Conservation (phyloP, 2,113 vertebrate genomes). For the Gallinago undulata region DNA sequence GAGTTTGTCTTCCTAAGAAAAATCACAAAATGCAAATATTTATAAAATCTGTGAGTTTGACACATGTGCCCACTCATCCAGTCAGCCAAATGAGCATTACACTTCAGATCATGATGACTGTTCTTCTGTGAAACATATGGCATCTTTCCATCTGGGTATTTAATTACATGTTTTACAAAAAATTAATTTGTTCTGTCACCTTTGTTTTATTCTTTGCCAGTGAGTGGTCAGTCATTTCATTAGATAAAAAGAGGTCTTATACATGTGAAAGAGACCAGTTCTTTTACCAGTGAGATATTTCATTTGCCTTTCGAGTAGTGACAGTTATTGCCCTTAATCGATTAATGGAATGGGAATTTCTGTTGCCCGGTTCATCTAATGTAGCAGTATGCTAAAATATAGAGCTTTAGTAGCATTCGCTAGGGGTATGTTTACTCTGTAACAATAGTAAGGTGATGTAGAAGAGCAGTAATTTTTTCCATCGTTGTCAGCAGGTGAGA, state of each 20-base stretch:
- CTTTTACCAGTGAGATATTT: background rate
- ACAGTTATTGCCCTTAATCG: background rate
- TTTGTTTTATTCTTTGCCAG: background rate
- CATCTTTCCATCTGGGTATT: background rate
- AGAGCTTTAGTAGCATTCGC: background rate
- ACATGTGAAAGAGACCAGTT: rapidly evolving
- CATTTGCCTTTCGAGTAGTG: background rate
- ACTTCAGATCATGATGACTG: background rate
- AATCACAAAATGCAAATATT: background rate
- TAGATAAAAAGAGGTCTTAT: background rate
- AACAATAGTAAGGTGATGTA: background rate
- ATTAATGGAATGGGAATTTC: background rate
- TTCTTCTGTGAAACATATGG: background rate
- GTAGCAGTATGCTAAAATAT: background rate
- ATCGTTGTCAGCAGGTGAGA: background rate
- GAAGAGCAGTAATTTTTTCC: background rate
- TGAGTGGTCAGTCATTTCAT: background rate
- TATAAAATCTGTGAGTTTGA: background rate
- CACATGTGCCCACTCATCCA: background rate
- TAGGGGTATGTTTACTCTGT: background rate
- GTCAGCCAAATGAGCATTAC: background rate
- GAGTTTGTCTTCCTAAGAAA: background rate
- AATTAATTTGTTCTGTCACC: background rate
- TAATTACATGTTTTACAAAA: background rate
- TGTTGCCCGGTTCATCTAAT: background rate